Base-by-base conservation (phyloP, 2,113 vertebrate species). In the Corydoras maculifer region DNA sequence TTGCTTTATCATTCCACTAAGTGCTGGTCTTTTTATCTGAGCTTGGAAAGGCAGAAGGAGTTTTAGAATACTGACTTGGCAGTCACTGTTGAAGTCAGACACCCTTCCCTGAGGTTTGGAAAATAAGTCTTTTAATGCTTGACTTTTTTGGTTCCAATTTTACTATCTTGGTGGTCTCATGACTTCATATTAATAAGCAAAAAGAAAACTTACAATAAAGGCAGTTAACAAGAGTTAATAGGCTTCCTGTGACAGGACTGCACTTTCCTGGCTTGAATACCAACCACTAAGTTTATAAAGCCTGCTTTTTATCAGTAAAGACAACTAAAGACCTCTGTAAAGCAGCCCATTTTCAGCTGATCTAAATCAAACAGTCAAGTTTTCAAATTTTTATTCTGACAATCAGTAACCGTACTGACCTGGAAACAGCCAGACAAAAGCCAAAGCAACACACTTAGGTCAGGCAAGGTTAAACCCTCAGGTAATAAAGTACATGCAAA, bases 221-320 rank as follows among this genome's bases (percentile, higher is more conserved):
- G 49, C 69, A 63, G 15, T 78, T 75, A 71, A 79, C 29, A 66
- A 66, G 18, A 67, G 53, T 78, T 76, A 80, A 74, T 62, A 75
- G 30, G 30, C 74, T 81, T 81, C 65, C 77, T 75, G 69, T 53
- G 53, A 71, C 60, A 68, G 69, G 57, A 68, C 62, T 76, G 77
- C 76, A 77, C 71, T 68, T 77, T 80, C 62, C 78, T 74, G 80
- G 62, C 71, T 62, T 43, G 35, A 43, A 43, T 43, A 43, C 35
- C 62, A 49, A 13, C 9, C 50, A 51, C 66, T 60, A 5, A 29
- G 57, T 63, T 25, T 32, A 18, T 4, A 60, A 61, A 35, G 32
- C 61, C 57, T 55, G 43, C 62, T 55, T 58, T 73, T 76, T 74
- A 68, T 68, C 55, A 76, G 55, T 43, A 61, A 15, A 10, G 43